These are phyloP conservation scores for Nyctibius bracteatus DNA, from an alignment of 2,113 vertebrate genomes.

Conservation along the genomic window DNA sequence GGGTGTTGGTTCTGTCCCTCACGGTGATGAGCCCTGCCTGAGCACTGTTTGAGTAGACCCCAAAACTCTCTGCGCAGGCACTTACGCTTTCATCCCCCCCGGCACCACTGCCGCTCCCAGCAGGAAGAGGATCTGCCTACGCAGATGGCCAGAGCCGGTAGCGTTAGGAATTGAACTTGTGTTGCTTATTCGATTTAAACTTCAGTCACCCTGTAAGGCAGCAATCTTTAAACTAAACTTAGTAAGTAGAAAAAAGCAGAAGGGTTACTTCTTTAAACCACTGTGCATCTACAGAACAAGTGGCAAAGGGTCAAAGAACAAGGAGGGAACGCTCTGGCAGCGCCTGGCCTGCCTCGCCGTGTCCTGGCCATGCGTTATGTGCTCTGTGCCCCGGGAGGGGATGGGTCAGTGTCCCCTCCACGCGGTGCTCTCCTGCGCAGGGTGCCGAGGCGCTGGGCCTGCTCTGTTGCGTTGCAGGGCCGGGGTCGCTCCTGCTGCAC, in stretches of 20 bases:
- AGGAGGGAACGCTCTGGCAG: background rate
- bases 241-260: no score
- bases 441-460: background rate
- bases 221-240: background rate
- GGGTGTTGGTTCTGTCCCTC: no score
- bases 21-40: fast-evolving
- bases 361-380: background rate
- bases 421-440: fast-evolving
- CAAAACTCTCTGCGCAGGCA: no score
- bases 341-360: fast-evolving
- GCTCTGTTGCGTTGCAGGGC: no score
- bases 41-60: background rate
- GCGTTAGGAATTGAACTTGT: background rate
- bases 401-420: no score
- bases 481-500: background rate
- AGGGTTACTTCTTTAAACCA: background rate
- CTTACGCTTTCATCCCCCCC: background rate
- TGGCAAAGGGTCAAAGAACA: background rate
- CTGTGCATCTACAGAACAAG: fast-evolving
- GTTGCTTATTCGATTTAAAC: background rate
- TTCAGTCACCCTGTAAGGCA: fast-evolving
- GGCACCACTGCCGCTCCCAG: no score
- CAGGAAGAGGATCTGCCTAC: background rate
- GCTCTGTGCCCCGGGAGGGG: background rate
- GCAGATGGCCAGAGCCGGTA: background rate